Base-by-base conservation (phyloP, 2,797 vertebrate species). In the Glyptemys insculpta region DNA sequence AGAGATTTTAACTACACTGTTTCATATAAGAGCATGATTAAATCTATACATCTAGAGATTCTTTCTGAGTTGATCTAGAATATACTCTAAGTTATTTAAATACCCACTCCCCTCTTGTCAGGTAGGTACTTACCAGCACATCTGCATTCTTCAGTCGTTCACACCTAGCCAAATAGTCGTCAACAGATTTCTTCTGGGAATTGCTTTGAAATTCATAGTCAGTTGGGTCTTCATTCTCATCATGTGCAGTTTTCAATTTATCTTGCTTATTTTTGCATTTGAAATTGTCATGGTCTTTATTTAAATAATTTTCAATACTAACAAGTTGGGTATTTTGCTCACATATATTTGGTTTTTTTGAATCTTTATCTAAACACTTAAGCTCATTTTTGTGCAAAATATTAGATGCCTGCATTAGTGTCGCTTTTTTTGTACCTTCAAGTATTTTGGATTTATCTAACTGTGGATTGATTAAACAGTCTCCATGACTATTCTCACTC, bases 361-460 rank as follows among this genome's bases (percentile, higher is more conserved):
- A 98, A 90, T 97, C 98, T 98, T 96, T 98, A 83, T 98, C 96
- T 92, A 96, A 98, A 95, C 94, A 97, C 47, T 97, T 97, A 27
- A 97, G 94, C 80, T 98, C 98, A 93, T 90, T 97, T 97, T 97
- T 98, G 91, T 98, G 98, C 96, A 98, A 97, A 98, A 92, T 96
- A 82, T 96, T 97, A 76, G 95, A 96, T 78, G 94, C 62, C 54
- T 98, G 97, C 85, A 96, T 97, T 92, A 97, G 57, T 90, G 96
- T 91, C 96, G 97, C 98, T 91, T 98, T 97, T 87, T 95, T 96
- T 96, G 98, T 95, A 96, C 98, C 98, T 98, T 99, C 98, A 98
- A 98, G 98, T 98, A 98, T 98, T 97, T 97, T 98, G 86, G 98
- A 98, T 97, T 98, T 98, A 96, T 98, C 98, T 57, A 97, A 97